Evolutionary conservation across 2,888 invertebrate genomes (phyloP).

Genomic region (Zaprionus bogoriensis): DNA sequence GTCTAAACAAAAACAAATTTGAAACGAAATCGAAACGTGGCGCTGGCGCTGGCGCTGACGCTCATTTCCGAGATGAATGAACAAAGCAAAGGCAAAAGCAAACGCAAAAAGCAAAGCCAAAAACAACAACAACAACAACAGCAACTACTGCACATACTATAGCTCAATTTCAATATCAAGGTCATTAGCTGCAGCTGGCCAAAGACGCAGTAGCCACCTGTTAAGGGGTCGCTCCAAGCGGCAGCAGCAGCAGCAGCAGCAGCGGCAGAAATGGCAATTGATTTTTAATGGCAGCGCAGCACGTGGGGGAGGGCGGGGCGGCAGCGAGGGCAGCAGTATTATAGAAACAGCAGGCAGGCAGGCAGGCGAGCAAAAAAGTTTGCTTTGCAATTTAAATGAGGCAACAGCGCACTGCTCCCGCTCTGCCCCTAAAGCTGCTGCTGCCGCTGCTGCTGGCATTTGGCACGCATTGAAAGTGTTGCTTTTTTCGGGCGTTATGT

Average conservation of each 20-base stretch:
- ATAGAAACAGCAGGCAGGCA: slow-evolving; percentile 16
- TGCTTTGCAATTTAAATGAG: slow-evolving; percentile 65
- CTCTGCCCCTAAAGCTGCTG: neutral
- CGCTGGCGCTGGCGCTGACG: slow-evolving; percentile 19
- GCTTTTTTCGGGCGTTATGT: slow-evolving; percentile 31
- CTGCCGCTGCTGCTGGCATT: neutral
- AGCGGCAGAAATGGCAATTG: slow-evolving; percentile 32
- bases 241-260: neutral
- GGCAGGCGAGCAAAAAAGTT: slow-evolving; percentile 11
- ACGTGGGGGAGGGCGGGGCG: too few relatives aligned
- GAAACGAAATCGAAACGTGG: slow-evolving; percentile 68
- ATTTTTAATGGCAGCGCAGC: slow-evolving; percentile 45
- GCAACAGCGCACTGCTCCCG: neutral
- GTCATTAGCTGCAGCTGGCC: slow-evolving; percentile 70
- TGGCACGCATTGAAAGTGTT: slow-evolving; percentile 12
- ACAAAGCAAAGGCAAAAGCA: slow-evolving; percentile 49
- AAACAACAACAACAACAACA: slow-evolving; percentile 34
- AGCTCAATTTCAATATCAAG: slow-evolving; percentile 81
- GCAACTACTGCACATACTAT: slow-evolving; percentile 20
- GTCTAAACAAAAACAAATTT: slow-evolving; percentile 65
- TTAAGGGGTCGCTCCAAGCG: slow-evolving; percentile 10
- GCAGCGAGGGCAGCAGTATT: slow-evolving; percentile 16
- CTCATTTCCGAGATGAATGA: slow-evolving; percentile 57
- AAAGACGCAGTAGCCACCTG: slow-evolving; percentile 54
- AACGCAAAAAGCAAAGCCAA: slow-evolving; percentile 27